A percentile compares a stretch with the other conserved stretches of the same genome.
phyloP scores from a whole-genome alignment of 2,797 vertebrate genomes.

The Acanthurus lineatus region DNA sequence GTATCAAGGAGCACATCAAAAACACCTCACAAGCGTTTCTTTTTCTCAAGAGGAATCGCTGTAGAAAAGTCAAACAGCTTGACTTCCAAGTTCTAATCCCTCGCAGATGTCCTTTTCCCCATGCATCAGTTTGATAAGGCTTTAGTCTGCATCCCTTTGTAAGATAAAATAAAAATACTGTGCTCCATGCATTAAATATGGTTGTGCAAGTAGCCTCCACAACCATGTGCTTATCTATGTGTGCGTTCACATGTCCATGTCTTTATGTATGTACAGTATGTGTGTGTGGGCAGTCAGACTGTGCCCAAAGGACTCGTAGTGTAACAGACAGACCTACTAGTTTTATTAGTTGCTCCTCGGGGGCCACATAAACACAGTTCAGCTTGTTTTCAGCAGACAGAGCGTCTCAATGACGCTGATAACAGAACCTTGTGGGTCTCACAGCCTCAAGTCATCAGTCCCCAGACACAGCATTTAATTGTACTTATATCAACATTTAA shows the following conservation, averaged over 20 bases:
- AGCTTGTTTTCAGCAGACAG: conserved; percentile 57
- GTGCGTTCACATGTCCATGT: neutral
- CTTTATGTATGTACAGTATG: neutral
- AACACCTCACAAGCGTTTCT: conserved; percentile 14
- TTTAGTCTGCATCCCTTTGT: conserved; percentile 7
- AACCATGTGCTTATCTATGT: neutral
- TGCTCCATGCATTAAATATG: conserved; percentile 16
- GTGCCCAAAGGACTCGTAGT: conserved; percentile 36
- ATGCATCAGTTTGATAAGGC: neutral
- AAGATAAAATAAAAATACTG: conserved; percentile 26
- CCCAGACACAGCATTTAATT: conserved; percentile 1
- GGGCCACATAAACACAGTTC: conserved; percentile 53
- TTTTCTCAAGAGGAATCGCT: conserved; percentile 3
- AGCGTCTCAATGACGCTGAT: conserved; percentile 21
- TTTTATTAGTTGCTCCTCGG: conserved; percentile 66
- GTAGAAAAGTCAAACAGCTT: conserved; percentile 13
- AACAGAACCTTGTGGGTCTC: conserved; percentile 5
- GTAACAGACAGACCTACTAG: conserved; percentile 57
- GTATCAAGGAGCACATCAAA: neutral
- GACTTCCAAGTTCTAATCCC: conserved; percentile 21
- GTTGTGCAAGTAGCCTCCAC: neutral
- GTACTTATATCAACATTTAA: conserved; percentile 7
- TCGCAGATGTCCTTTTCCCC: neutral
- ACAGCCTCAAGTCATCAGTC: conserved; percentile 1
- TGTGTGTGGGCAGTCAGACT: conserved; percentile 7